phyloP scores from a whole-genome alignment of 2,888 invertebrate genomes.

The Conus canariensis region DNA sequence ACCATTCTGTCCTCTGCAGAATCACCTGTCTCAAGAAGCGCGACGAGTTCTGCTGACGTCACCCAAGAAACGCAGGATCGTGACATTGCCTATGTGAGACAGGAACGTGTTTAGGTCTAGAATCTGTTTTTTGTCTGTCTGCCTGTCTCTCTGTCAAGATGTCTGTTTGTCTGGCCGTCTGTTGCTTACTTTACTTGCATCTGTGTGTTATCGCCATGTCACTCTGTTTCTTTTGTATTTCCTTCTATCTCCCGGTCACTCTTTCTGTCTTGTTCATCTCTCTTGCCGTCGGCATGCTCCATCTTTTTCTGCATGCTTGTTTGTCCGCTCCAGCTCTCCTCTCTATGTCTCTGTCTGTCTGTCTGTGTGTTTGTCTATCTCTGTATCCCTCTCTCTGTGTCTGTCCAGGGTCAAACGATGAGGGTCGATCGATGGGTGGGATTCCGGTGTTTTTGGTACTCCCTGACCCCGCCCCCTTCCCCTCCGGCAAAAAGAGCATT shows the following conservation, averaged over 20 bases:
- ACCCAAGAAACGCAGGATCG: constrained; percentile 52
- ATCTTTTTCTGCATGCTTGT: neutral
- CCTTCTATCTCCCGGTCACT: no score
- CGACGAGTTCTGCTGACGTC: constrained; percentile 57
- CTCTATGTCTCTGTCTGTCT: neutral
- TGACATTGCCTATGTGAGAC: constrained; percentile 56
- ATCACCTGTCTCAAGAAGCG: constrained; percentile 59
- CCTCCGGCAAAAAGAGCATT: no score
- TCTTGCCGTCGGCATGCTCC: no score
- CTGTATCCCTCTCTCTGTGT: neutral
- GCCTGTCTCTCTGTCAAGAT: neutral
- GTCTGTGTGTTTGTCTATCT: neutral
- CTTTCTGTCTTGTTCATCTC: no score
- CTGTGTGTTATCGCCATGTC: no score
- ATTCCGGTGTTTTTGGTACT: no score
- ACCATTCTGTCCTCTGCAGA: constrained; percentile 48
- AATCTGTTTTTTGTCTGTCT: neutral
- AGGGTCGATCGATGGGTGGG: no score
- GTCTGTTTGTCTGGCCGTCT: neutral
- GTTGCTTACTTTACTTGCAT: no score
- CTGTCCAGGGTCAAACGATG: neutral
- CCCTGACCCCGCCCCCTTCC: no score
- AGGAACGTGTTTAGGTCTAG: neutral
- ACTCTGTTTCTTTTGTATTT: no score
- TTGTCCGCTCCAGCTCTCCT: neutral